Percentiles rank a stretch among this genome's conserved stretches.
Conservation (phyloP, 1,140 invertebrate species). For the Plodia interpunctella region DNA sequence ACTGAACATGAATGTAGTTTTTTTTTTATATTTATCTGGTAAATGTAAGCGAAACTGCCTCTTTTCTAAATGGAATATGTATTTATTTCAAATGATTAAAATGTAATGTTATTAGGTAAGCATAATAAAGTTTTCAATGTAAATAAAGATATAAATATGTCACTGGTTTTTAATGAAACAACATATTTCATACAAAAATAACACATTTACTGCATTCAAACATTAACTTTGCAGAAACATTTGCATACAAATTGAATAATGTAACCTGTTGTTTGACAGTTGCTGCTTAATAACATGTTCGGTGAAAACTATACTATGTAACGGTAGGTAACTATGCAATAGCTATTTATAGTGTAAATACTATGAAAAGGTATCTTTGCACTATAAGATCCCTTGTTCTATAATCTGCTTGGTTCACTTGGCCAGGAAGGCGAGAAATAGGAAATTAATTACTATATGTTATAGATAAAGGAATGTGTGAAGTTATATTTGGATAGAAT, state of each 20-base stretch:
- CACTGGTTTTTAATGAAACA: constrained; percentile 6
- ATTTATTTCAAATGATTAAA: neutral
- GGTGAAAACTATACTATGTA: no score
- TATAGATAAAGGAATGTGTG: no score
- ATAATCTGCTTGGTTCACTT: no score
- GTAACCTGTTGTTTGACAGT: neutral
- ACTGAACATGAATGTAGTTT: neutral
- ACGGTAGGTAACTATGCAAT: no score
- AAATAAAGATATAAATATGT: neutral
- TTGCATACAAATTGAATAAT: no score
- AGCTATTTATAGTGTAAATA: no score
- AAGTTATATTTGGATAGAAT: no score
- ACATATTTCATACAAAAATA: constrained; percentile 10
- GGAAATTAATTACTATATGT: no score
- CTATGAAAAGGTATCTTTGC: no score
- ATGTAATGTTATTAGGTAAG: neutral
- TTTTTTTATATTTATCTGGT: neutral
- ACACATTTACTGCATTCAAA: constrained; percentile 13
- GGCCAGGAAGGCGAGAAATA: no score
- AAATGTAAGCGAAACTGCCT: neutral
- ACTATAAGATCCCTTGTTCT: no score
- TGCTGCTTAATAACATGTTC: no score
- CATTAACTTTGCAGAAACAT: constrained; percentile 1
- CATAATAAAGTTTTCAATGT: neutral
- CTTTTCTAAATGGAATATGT: neutral